Evolutionary conservation across 2,797 vertebrate species (phyloP), one percentile per base, ranked within the genome.

Genomic region (Tachyglossus aculeatus): DNA sequence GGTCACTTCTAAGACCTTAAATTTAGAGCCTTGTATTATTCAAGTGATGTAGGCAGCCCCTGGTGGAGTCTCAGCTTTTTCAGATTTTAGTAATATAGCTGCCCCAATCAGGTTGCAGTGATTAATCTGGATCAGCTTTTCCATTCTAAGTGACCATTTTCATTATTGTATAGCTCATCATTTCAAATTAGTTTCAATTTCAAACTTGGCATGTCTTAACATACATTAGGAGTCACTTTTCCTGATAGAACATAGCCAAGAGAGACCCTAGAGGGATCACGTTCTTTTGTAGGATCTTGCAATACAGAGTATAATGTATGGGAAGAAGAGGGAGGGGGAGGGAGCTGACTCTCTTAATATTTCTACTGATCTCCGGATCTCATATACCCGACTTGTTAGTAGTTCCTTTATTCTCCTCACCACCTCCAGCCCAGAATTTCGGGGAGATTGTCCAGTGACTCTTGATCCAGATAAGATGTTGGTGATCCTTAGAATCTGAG

Each of bases 1-100:
- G 78, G 77, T 76, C 54, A 71, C 84, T 88, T 78, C 77, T 88
- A 83, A 86, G 60, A 58, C 21, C 65, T 77, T 33, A 81, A 67
- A 80, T 81, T 74, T 74, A 73, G 31, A 19, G 9, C 31, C 36
- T 15, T 47, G 15, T 41, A 43, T 33, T 68, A 67, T 61, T 86
- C 78, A 67, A 55, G 22, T 56, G 64, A 55, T 54, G 31, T 55
- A 69, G 64, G 45, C 81, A 51, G 41, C 60, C 47, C 24, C 47
- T 2, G 3, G 7, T 81, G 52, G 41, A 44, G 67, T 59, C 37
- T 32, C 69, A 40, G 3, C 12, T 5, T 60, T 67, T 41, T 37
- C 22, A 27, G 60, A 22, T 3, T 69, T 9, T 63, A n/a, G 39
- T 63, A 50, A 43, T 61, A 59, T 40, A 16, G 15, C 38, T 56